Evolutionary conservation across 2,888 invertebrate species (phyloP), one percentile per base, ranked within the genome.

Genomic region (Mythimna loreyi): DNA sequence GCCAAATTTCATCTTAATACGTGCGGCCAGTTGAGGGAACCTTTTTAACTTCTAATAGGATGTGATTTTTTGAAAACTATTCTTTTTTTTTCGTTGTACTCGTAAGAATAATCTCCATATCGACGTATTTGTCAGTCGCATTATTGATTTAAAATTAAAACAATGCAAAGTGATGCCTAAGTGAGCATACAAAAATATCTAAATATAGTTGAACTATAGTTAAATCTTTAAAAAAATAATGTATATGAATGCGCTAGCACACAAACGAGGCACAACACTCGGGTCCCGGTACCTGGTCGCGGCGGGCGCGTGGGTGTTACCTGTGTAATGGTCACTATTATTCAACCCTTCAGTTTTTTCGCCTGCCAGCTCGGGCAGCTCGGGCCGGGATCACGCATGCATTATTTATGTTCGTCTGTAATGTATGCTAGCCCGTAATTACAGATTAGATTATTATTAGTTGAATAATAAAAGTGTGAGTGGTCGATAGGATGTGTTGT

Each of bases 361-460:
- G n/a, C 40, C 50, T 56, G 23, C 55, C 33, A 40, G 50, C 72
- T 62, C 66, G 19, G 53, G 25, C 33, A 40, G 50, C 72, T 62
- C 66, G 19, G 53, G 25, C 23, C 55, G 36, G 62, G 58, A 55
- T 62, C 72, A 59, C 45, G 72, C 47, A 64, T 69, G 52, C 71
- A 72, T 81, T 72, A 77, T 80, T 81, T 74, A 81, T 80, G 63
- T 66, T 52, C 23, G 4, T 70, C 47, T 67, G 56, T 74, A 70
- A 79, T 74, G 68, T 74, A 80, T 74, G 66, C 50, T 21, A 68
- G 50, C 25, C 25, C 49, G 61, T 82, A 72, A 80, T 74, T 72
- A 77, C 59, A 72, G 72, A 62, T 72, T 30, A 63, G 53, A 40
- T 58, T 67, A 40, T 58, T 67, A 67, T 76, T 73, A 79, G 61